A percentile compares a stretch with the other conserved stretches of the same genome.
Evolutionary conservation across 2,797 vertebrate species (phyloP).

Genomic region (Adrianichthys oophorus): DNA sequence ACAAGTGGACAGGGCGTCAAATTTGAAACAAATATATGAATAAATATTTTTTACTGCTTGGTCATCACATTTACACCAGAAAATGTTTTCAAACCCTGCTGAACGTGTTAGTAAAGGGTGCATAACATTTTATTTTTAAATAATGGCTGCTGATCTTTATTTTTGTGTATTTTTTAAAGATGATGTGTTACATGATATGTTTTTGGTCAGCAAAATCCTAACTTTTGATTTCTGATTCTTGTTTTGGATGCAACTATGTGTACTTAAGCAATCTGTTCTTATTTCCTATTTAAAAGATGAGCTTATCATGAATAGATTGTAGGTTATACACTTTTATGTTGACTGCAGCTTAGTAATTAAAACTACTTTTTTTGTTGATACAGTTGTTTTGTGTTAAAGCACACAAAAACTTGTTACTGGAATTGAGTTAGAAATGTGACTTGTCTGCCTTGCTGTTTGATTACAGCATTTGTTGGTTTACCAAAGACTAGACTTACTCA

Average conservation of each 20-base stretch:
- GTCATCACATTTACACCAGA: background rate
- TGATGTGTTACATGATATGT: constrained; percentile 52
- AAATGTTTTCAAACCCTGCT: background rate
- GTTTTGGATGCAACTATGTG: constrained; percentile 40
- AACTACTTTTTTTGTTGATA: background rate
- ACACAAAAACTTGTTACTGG: constrained; percentile 13
- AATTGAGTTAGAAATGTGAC: constrained; percentile 34
- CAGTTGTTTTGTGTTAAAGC: constrained; percentile 31
- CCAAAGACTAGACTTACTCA: constrained; percentile 8
- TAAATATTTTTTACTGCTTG: background rate
- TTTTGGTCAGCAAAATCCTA: constrained; percentile 49
- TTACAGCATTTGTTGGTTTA: constrained; percentile 28
- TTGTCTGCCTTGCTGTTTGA: constrained; percentile 27
- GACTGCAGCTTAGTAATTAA: background rate
- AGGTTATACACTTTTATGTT: constrained; percentile 15
- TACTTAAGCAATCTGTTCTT: constrained; percentile 24
- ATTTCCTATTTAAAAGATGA: constrained; percentile 9
- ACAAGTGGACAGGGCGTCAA: constrained; percentile 31
- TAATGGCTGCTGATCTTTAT: constrained; percentile 36
- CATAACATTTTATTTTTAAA: constrained; percentile 37
- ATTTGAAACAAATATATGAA: constrained; percentile 45
- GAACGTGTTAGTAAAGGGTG: constrained; percentile 13
- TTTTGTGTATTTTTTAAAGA: constrained; percentile 48
- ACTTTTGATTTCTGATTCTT: constrained; percentile 37
- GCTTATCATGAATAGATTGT: constrained; percentile 15